Evolutionary conservation across 2,797 vertebrate genomes (phyloP), one percentile per base, ranked within the genome.

Genomic region (Hozukius guyotensis): DNA sequence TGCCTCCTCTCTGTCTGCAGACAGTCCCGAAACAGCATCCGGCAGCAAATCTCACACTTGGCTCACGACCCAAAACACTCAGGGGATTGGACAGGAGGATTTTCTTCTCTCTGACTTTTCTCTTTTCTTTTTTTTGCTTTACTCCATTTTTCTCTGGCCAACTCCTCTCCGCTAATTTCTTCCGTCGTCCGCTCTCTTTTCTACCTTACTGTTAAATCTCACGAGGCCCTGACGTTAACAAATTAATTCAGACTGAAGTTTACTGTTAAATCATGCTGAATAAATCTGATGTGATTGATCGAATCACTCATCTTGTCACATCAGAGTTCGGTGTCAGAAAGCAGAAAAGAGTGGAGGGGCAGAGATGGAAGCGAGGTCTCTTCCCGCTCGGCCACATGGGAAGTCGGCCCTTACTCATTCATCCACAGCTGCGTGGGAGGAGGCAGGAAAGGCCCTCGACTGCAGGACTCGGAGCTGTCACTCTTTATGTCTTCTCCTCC

Each of bases 1-100:
- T 86, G 73, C 78, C 34, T 82, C 62, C 59, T 65, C 80, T 76
- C 56, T 12, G 64, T 77, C 81, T 69, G 67, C 71, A 62, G 68
- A 72, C 69, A 1, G 10, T 65, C 78, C 49, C 2, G 5, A 79
- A 82, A 78, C 84, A 53, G 82, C 89, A 79, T 81, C 83, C 63
- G 52, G 59, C 86, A 85, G 89, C 89, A 91, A 80, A 89, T 88
- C 86, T 91, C 69, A 61, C 75, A 56, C 71, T 91, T 89, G 90
- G 88, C 89, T 88, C 77, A 0, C 0, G n/a, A 89, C 77, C 82
- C 55, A 27, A 81, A 76, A 81, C 84, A 65, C 86, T 89, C 74
- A 20, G 79, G 63, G 56, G 72, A 88, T 86, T 85, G 72, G 62
- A 75, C 75, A 2, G 57, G 73, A 83, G 65, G 52, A 46, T 85